Percentiles rank a stretch among this genome's conserved stretches.
phyloP scores from a whole-genome alignment of 2,888 invertebrate species.

The Monoplex corrugatus region DNA sequence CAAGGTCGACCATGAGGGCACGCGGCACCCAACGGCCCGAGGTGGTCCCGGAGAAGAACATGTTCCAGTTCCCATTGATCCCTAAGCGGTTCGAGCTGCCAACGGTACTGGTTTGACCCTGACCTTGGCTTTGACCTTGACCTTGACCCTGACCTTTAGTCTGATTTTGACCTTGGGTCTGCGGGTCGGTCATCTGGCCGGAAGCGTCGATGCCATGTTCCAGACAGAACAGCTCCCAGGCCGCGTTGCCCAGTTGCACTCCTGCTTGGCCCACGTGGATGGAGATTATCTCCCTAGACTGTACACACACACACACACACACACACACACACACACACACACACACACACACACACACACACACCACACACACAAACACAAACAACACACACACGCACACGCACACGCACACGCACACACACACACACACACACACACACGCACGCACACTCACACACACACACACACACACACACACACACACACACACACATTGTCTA shows the following conservation, averaged over 20 bases:
- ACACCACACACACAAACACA: too few relatives aligned
- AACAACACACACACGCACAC: too few relatives aligned
- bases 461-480: too few relatives aligned
- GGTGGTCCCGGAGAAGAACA: not conserved
- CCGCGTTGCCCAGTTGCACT: not conserved
- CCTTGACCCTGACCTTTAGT: too few relatives aligned
- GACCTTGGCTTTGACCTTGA: too few relatives aligned
- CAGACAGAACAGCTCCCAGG: not conserved
- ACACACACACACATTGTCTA: too few relatives aligned
- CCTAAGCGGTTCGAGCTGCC: too few relatives aligned
- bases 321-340: not conserved
- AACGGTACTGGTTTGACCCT: too few relatives aligned
- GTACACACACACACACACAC: not conserved
- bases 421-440: too few relatives aligned
- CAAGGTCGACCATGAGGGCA: not conserved
- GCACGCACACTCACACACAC: too few relatives aligned
- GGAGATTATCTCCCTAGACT: not conserved
- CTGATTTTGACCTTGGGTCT: too few relatives aligned
- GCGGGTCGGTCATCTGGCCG: not conserved
- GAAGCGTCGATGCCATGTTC: not conserved
- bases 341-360: not conserved
- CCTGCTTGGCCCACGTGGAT: not conserved
- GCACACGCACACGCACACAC: too few relatives aligned
- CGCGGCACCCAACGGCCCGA: conserved; percentile 5
- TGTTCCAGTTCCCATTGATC: not conserved